Evolutionary conservation across 1,140 invertebrate species (phyloP).

Genomic region (Aphidius ervi): DNA sequence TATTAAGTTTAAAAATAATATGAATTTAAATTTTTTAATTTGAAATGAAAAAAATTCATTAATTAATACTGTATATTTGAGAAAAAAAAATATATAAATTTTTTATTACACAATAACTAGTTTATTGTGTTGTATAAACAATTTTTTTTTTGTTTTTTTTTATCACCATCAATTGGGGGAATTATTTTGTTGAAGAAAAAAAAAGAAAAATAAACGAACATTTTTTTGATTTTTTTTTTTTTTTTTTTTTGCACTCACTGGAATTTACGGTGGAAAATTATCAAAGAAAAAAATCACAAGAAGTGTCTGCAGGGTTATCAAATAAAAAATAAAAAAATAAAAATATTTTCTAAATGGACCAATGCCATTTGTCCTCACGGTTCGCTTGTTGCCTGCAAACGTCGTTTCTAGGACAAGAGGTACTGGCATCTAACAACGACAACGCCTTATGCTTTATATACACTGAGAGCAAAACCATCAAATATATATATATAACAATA

Average conservation of each 20-base stretch:
- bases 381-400: conserved; percentile 15
- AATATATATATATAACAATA: background rate
- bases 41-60: too few relatives aligned
- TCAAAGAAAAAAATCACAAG: conserved; percentile 8
- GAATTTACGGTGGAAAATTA: conserved; percentile 8
- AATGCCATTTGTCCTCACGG: conserved; percentile 19
- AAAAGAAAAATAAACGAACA: background rate
- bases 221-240: too few relatives aligned
- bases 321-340: background rate
- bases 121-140: too few relatives aligned
- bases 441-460: background rate
- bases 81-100: too few relatives aligned
- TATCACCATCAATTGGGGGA: too few relatives aligned
- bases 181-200: too few relatives aligned
- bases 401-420: conserved; percentile 10
- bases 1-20: too few relatives aligned
- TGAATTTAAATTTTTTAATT: too few relatives aligned
- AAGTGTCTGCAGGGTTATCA: background rate
- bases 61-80: too few relatives aligned
- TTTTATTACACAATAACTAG: too few relatives aligned
- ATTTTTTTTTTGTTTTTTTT: too few relatives aligned
- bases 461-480: background rate
- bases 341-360: conserved; percentile 13
- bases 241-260: background rate
- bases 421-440: background rate